These are phyloP conservation scores for Brachyopa scutellaris DNA, from an alignment of 2,888 invertebrate genomes.

Conservation along the genomic window DNA sequence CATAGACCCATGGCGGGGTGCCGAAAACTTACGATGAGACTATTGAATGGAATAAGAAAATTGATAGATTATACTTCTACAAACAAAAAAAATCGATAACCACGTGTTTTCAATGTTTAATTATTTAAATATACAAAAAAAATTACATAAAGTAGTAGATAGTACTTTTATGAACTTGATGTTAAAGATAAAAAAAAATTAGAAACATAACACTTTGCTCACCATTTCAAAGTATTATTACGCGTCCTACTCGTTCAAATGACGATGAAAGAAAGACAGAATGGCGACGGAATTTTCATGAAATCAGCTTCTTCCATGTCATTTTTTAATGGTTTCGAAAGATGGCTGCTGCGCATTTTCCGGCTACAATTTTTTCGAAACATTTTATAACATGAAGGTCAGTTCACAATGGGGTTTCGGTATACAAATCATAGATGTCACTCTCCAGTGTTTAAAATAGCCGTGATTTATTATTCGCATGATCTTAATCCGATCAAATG, in stretches of 20 bases:
- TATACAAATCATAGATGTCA: neutral
- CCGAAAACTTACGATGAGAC: constrained; percentile 99
- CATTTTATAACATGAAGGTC: neutral
- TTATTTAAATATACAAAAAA: too few species aligned
- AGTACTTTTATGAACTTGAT: too few species aligned
- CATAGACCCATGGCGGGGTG: constrained; percentile 99
- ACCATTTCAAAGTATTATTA: constrained; percentile 75
- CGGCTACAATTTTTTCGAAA: constrained; percentile 2
- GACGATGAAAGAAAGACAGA: constrained; percentile 79
- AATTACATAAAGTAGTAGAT: too few species aligned
- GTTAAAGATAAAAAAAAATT: too few species aligned
- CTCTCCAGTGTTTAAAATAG: too few species aligned
- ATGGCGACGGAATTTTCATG: constrained; percentile 17
- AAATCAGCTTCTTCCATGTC: constrained; percentile 74
- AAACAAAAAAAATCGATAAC: neutral
- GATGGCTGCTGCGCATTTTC: constrained; percentile 7
- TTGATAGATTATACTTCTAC: constrained; percentile 4
- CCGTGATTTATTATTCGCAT: too few species aligned
- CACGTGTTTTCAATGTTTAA: constrained; percentile 18
- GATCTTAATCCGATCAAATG: too few species aligned
- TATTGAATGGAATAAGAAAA: constrained; percentile 82
- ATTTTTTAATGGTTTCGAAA: neutral
- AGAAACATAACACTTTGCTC: too few species aligned
- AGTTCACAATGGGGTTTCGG: neutral
- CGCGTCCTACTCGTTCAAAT: constrained; percentile 77